Conservation (phyloP, 2,113 vertebrate genomes). For the Illadopsis cleaveri region DNA sequence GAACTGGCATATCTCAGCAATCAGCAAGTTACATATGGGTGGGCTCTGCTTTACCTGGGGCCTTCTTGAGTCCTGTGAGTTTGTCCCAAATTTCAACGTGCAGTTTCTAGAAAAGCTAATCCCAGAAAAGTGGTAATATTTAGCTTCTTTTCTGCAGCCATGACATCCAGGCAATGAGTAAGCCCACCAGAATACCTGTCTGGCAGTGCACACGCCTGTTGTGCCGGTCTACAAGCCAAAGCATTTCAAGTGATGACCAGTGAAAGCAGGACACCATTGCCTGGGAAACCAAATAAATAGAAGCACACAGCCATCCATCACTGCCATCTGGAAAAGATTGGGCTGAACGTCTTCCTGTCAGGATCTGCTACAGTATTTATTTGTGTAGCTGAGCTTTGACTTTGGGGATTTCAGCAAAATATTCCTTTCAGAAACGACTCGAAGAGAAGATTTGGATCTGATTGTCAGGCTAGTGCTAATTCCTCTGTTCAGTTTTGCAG, state of each 20-base stretch:
- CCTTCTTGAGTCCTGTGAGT: neutral
- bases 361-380: slow-evolving; percentile 86
- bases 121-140: neutral
- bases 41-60: neutral
- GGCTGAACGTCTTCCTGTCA: slow-evolving; percentile 79
- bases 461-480: slow-evolving; percentile 68
- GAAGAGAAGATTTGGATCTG: slow-evolving; percentile 65
- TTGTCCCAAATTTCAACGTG: neutral
- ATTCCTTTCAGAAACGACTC: slow-evolving; percentile 74
- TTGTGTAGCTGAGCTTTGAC: slow-evolving; percentile 83
- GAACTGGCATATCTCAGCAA: neutral
- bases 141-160: neutral
- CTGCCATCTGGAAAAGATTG: slow-evolving; percentile 95
- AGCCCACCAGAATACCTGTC: slow-evolving; percentile 55
- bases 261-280: slow-evolving; percentile 76
- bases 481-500: neutral
- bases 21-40: neutral
- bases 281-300: slow-evolving; percentile 85
- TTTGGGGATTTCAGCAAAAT: slow-evolving; percentile 71
- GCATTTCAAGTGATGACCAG: slow-evolving; percentile 70
- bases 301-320: slow-evolving; percentile 88
- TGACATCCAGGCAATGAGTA: neutral
- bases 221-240: slow-evolving; percentile 36
- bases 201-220: neutral
- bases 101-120: neutral